Conservation (phyloP, 2,888 invertebrate species). For the Drosophila anomalata region DNA sequence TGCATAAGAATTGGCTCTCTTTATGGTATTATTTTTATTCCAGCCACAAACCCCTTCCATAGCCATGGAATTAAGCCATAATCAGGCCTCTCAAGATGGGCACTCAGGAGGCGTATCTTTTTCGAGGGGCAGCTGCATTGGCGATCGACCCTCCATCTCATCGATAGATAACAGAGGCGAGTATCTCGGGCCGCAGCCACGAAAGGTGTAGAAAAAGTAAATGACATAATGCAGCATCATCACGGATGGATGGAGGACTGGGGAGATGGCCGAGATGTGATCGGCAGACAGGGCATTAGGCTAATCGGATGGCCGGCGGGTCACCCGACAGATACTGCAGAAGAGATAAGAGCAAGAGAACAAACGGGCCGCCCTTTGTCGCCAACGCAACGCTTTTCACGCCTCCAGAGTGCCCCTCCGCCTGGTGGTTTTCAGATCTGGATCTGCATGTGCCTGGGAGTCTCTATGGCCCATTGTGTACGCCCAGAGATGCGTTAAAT, state of each 20-base stretch:
- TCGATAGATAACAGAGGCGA: conserved; percentile 46
- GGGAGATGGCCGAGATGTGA: conserved; percentile 21
- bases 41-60: not conserved
- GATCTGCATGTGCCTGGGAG: conserved; percentile 4
- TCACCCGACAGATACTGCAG: conserved; percentile 36
- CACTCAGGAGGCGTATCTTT: conserved; percentile 20
- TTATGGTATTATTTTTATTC: too few relatives aligned
- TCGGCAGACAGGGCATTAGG: conserved; percentile 65
- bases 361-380: conserved; percentile 61
- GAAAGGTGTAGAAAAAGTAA: conserved; percentile 70
- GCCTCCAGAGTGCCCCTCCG: conserved; percentile 30
- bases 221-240: conserved; percentile 79
- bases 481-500: conserved; percentile 74
- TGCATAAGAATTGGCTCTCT: too few relatives aligned
- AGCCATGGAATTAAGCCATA: conserved; percentile 23
- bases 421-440: not conserved
- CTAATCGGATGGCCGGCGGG: conserved; percentile 72
- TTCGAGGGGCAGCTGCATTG: conserved; percentile 58
- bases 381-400: conserved; percentile 72
- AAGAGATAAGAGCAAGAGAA: conserved; percentile 42
- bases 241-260: conserved; percentile 13
- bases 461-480: conserved; percentile 54
- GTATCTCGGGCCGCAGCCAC: conserved; percentile 2
- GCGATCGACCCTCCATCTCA: conserved; percentile 45
- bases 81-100: not conserved